These are phyloP conservation scores for Drosophila rhopaloa DNA, from an alignment of 1,140 invertebrate species.

Conservation along the genomic window DNA sequence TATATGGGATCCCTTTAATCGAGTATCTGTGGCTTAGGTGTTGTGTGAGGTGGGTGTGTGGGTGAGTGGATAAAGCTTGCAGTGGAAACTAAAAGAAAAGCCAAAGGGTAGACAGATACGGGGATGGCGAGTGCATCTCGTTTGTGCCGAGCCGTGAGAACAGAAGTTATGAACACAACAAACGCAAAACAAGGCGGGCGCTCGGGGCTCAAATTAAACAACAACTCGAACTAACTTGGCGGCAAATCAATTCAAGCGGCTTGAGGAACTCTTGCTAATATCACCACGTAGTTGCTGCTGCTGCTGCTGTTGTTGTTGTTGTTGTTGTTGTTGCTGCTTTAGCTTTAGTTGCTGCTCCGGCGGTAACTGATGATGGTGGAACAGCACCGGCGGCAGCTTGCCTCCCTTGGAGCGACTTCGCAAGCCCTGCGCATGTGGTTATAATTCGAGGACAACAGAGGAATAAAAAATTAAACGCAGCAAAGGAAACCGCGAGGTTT, in stretches of 20 bases:
- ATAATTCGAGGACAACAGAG: constrained; percentile 13
- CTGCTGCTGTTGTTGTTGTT: constrained; percentile 53
- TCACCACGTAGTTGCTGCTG: constrained; percentile 77
- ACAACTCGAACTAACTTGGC: constrained; percentile 78
- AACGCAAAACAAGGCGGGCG: constrained; percentile 38
- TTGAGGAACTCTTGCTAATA: constrained; percentile 76
- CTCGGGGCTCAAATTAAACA: constrained; percentile 54
- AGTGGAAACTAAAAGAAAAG: constrained; percentile 25
- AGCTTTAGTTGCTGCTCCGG: constrained; percentile 59
- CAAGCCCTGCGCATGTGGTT: constrained; percentile 48
- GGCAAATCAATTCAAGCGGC: constrained; percentile 81
- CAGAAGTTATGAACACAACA: constrained; percentile 22
- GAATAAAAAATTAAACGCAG: constrained; percentile 49
- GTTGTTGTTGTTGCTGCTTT: constrained; percentile 53
- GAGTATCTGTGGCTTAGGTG: constrained; percentile 4
- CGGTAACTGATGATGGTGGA: constrained; percentile 56
- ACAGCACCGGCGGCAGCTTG: constrained; percentile 62
- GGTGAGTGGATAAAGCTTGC: constrained; percentile 43
- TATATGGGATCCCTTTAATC: constrained; percentile 20
- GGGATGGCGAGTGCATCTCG: constrained; percentile 28
- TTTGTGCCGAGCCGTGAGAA: constrained; percentile 21
- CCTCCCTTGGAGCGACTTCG: constrained; percentile 66
- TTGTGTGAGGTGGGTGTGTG: constrained; percentile 18
- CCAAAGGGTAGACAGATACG: constrained; percentile 12
- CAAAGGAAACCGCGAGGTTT: constrained; percentile 21